Conservation (phyloP, 2,888 invertebrate genomes). For the Thumatha senex region DNA sequence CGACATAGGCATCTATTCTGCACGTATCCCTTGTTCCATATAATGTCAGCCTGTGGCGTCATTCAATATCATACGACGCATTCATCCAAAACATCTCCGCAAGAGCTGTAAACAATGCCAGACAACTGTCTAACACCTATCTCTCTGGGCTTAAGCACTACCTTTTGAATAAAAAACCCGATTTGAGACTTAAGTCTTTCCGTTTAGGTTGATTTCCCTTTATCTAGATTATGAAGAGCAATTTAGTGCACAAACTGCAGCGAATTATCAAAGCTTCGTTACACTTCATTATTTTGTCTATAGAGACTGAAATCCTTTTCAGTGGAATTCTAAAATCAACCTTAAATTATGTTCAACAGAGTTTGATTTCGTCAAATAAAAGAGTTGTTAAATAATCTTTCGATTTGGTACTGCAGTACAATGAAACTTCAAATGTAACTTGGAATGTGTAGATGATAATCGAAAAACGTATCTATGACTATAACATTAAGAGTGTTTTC, state of each 20-base stretch:
- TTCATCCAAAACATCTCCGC: conserved; percentile 50
- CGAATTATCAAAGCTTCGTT: conserved; percentile 64
- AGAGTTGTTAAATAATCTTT: conserved; percentile 3
- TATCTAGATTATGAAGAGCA: conserved; percentile 39
- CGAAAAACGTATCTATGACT: conserved; percentile 55
- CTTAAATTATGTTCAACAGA: rapidly evolving
- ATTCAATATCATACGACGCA: conserved; percentile 37
- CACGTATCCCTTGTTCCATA: conserved; percentile 32
- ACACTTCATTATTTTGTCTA: conserved; percentile 20
- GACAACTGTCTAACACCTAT: conserved; percentile 53
- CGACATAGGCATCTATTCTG: conserved; percentile 23
- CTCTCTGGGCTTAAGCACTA: conserved; percentile 38
- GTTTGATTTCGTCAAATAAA: conserved; percentile 7
- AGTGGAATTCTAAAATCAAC: not conserved
- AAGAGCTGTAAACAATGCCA: conserved; percentile 40
- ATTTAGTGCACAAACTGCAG: conserved; percentile 48
- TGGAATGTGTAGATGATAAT: conserved; percentile 42
- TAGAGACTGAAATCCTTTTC: conserved; percentile 8
- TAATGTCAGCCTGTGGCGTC: conserved; percentile 29
- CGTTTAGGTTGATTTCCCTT: conserved; percentile 20
- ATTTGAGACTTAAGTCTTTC: conserved; percentile 25
- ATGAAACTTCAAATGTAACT: conserved; percentile 50
- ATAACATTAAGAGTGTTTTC: conserved; percentile 43
- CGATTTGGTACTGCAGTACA: conserved; percentile 7
- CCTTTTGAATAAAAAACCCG: conserved; percentile 2